Evolutionary conservation across 2,797 vertebrate species (phyloP), one percentile per base, ranked within the genome.

Genomic region (Podarcis lilfordi): DNA sequence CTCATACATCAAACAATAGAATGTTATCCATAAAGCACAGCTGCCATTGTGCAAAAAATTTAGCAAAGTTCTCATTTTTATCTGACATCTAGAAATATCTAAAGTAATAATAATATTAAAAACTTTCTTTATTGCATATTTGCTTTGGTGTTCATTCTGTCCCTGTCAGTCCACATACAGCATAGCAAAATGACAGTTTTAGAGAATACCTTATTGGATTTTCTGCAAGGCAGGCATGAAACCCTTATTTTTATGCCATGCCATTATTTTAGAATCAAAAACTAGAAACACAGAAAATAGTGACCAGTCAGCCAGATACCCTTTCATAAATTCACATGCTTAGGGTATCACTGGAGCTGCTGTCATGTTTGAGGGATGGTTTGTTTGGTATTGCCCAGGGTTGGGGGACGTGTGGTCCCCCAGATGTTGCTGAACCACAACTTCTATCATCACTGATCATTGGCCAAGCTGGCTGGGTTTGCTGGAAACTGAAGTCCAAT

Each of bases 51-150:
- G 95, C 95, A 95, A 97, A 96, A 94, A 94, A 96, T 96, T 97
- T 96, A 97, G 96, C 96, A 96, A 95, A 91, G 94, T 95, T 95
- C 94, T 96, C 95, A 96, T 96, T 96, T 97, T 97, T 96, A 97
- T 96, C 96, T 96, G 97, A 96, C 96, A 96, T 94, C 95, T 95
- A 96, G 95, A 97, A 97, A 96, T 96, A 97, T 88, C 94, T 96
- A 92, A 96, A 97, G 95, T 96, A 97, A 97, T 97, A 96, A 55
- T 55, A 55, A 55, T 55, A 55, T 55, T 96, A 96, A 96, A 89
- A 72, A n/a, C 32, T 61, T 96, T 96, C 96, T 95, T 95, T 95
- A 95, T 95, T 96, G 97, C 96, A 90, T 96, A 96, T 95, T 96
- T 97, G 92, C 92, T 96, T 97, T 96, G 93, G 94, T 96, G 94